Conservation (phyloP, 2,113 vertebrate species). For the Brachypteracias leptosomus region DNA sequence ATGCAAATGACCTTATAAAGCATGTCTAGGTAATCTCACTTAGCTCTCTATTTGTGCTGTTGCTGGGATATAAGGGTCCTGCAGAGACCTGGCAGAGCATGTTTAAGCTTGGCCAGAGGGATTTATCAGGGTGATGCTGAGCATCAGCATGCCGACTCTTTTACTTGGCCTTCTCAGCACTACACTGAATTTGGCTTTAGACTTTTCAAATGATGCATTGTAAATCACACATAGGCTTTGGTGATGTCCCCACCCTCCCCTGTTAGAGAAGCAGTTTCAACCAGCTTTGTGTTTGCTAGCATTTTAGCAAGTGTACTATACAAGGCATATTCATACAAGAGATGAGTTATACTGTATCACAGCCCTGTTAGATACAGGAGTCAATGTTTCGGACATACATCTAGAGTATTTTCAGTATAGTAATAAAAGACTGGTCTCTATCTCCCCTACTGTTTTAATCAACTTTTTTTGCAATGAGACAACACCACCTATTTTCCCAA, state of each 20-base stretch:
- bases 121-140: accelerated
- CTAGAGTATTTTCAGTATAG: background rate
- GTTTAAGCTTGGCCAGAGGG: background rate
- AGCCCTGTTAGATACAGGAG: background rate
- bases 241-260: accelerated
- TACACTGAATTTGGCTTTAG: background rate
- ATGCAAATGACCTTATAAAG: background rate
- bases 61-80: background rate
- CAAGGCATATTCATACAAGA: background rate
- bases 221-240: background rate
- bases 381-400: accelerated
- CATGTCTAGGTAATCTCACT: background rate
- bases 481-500: background rate
- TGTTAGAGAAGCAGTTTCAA: background rate
- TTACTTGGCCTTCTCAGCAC: background rate
- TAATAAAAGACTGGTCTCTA: background rate
- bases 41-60: background rate
- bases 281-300: background rate
- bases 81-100: background rate
- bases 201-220: background rate
- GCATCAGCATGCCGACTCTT: background rate
- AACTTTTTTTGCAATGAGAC: background rate
- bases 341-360: background rate
- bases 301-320: background rate
- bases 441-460: background rate